Conservation (phyloP, 2,113 vertebrate species). For the Pogona vitticeps region DNA sequence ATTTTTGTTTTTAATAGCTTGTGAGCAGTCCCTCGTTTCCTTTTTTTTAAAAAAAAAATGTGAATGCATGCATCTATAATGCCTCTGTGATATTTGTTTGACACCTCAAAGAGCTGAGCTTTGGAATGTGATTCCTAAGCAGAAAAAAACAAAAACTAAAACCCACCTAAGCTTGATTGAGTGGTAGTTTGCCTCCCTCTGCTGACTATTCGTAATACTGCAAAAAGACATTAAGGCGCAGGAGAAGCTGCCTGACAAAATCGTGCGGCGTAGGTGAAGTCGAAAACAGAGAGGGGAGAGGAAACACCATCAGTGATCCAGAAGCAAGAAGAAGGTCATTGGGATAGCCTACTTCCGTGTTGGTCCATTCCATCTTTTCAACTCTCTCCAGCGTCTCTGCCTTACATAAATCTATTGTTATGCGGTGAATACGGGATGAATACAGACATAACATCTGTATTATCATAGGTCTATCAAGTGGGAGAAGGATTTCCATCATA, state of each 20-base stretch:
- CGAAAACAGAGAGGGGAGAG: background rate
- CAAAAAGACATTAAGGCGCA: background rate
- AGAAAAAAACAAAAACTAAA: too few species aligned
- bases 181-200: slow-evolving; percentile 76
- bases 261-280: background rate
- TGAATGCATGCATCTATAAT: too few species aligned
- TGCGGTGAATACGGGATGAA: too few species aligned
- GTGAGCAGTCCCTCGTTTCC: too few species aligned
- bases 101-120: background rate
- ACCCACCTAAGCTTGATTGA: slow-evolving; percentile 13
- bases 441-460: too few species aligned
- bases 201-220: slow-evolving; percentile 49
- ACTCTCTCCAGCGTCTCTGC: background rate
- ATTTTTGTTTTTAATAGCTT: too few species aligned
- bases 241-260: background rate
- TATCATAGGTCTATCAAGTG: too few species aligned
- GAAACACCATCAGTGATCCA: background rate
- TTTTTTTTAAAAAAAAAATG: too few species aligned
- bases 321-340: background rate
- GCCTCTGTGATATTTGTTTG: background rate
- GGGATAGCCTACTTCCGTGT: background rate
- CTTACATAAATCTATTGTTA: too few species aligned
- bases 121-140: accelerated
- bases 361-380: background rate
- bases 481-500: too few species aligned